Evolutionary conservation across 1,140 invertebrate species (phyloP), one percentile per base, ranked within the genome.

Genomic region (Aphelinus atriplicis): DNA sequence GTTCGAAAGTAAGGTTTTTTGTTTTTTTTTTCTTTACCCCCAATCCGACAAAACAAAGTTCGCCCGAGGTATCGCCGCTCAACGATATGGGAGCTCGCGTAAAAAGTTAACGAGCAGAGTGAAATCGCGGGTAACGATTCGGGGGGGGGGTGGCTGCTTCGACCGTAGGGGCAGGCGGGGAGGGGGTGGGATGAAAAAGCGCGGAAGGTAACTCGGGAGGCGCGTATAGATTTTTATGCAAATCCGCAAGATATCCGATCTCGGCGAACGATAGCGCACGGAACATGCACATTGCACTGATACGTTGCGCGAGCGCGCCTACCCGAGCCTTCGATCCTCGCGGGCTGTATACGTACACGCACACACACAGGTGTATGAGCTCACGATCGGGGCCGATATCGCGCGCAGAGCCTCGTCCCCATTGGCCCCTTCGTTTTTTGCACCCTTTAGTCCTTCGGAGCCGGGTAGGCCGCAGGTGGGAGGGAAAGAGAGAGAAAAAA

Each of bases 161-260:
- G 26, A 26, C 26, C 26, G 26, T 26, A 26, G 26, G 26, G 26
- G 26, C 26, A 26, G 26, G 26, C 26, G 26, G 26, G 26, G 26
- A 0, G 26, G 26, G 57, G 46, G n/a, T n/a, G 53, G 70, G 65
- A 78, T 78, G 76, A 80, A 83, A 83, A 80, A 81, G 73, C 76
- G 79, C 77, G 73, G 78, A 78, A 80, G 79, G 78, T 81, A 81
- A 79, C 75, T 80, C 76, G 74, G 65, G 81, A 70, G 73, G 78
- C 81, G 82, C 79, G 78, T 86, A 87, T 85, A 87, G 85, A 86
- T 86, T 87, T 85, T 87, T 87, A 87, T 87, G 86, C 85, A 87
- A 87, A 87, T 87, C 83, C 78, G 78, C 85, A 84, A 86, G 85
- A 86, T 87, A 87, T 82, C 83, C 83, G 84, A 86, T 86, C 80